Base-by-base conservation (phyloP, 2,797 vertebrate genomes). In the Leuciscus waleckii region DNA sequence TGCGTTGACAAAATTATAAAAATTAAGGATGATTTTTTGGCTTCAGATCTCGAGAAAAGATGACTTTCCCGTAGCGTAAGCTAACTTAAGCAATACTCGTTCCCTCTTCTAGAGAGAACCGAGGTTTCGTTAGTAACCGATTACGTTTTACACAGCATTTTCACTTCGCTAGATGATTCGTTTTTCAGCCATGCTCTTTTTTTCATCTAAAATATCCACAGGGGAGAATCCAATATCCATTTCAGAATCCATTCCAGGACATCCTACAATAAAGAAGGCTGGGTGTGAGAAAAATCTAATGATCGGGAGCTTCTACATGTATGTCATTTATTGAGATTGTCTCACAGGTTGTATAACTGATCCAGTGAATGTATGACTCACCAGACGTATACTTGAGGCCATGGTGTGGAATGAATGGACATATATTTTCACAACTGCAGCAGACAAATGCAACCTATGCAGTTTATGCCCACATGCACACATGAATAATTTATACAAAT, bases 151-250 rank as follows among this genome's bases (percentile, higher is more conserved):
- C 61, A 51, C 68, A 86, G 71, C 81, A 81, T 83, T 79, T 86
- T 70, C 75, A 61, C 29, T 75, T 85, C 91, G 87, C 92, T 92
- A 90, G 91, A 88, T 89, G 90, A 88, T 90, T 90, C 1, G 88
- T 92, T 93, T 92, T 92, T 90, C 91, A 92, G 89, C 91, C 87
- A 88, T 82, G 88, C 88, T 81, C 51, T 79, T 91, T 86, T 86
- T 85, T 92, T 91, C 92, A 93, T 93, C 90, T 93, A 85, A 91
- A 92, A 91, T 92, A 90, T 93, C 90, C 89, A 85, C 88, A 91
- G 92, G 90, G 90, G 87, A 88, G 86, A 92, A 93, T 91, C 93
- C 92, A 92, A 93, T 93, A 93, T 93, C 87, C 87, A 91, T 94
- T 92, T 91, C 83, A 87, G 32, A 90, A 91, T 87, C 85, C 74